phyloP scores from a whole-genome alignment of 2,888 invertebrate species.

The Orthosia incerta region DNA sequence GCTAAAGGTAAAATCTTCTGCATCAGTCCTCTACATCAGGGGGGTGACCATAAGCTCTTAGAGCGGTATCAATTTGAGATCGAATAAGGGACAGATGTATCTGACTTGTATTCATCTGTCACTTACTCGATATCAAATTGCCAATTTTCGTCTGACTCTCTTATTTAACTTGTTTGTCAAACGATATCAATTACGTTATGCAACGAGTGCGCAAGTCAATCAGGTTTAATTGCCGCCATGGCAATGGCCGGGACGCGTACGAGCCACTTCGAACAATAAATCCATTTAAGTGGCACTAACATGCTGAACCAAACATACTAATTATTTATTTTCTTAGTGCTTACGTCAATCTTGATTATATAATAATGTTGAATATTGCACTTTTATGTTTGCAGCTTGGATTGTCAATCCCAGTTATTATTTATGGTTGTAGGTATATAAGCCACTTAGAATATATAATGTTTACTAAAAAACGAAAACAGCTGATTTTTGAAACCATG shows the following conservation, averaged over 20 bases:
- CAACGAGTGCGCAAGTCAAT: conserved; percentile 40
- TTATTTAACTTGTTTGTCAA: neutral
- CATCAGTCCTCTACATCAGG: neutral
- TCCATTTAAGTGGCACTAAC: conserved; percentile 49
- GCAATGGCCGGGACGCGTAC: conserved; percentile 37
- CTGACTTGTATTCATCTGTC: too few relatives aligned
- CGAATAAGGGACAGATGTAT: too few relatives aligned
- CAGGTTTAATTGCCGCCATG: conserved; percentile 58
- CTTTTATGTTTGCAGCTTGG: neutral
- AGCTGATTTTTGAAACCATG: too few relatives aligned
- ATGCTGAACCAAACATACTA: conserved; percentile 13
- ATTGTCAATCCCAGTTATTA: neutral
- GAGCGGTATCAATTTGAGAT: too few relatives aligned
- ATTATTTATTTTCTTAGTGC: conserved; percentile 46
- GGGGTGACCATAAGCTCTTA: too few relatives aligned
- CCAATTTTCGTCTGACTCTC: neutral
- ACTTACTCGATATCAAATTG: too few relatives aligned
- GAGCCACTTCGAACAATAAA: conserved; percentile 33
- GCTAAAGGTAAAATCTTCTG: neutral
- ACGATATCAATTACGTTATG: conserved; percentile 38
- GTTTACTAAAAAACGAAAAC: too few relatives aligned
- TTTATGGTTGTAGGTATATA: too few relatives aligned
- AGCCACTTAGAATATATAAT: too few relatives aligned
- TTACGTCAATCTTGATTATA: conserved; percentile 23
- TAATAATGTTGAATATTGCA: conserved; percentile 12